Evolutionary conservation across 2,888 invertebrate species (phyloP).

Genomic region (Rhagium mordax): DNA sequence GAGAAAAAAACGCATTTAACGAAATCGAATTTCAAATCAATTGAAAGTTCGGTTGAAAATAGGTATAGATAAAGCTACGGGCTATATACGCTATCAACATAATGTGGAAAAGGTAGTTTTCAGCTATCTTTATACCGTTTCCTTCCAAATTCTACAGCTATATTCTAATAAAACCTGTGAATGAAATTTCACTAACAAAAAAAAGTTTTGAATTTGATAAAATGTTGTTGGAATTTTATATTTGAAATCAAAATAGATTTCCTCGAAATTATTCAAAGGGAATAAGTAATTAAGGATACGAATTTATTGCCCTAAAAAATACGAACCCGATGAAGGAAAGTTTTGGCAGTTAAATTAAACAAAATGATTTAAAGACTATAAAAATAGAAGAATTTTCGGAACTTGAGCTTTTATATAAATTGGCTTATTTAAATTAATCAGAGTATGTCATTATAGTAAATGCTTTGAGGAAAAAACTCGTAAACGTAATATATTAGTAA

Average conservation of each 20-base stretch:
- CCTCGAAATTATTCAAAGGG: background rate
- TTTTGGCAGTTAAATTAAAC: background rate
- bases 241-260: constrained; percentile 1
- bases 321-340: background rate
- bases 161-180: background rate
- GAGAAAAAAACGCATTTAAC: constrained; percentile 12
- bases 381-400: background rate
- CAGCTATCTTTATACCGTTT: background rate
- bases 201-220: background rate
- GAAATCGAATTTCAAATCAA: constrained; percentile 11
- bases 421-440: background rate
- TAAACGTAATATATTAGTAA: background rate
- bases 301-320: background rate
- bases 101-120: constrained; percentile 1
- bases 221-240: constrained; percentile 1
- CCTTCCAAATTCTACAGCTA: background rate
- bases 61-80: background rate
- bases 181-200: background rate
- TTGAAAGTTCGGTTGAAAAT: constrained; percentile 1
- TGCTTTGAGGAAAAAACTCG: background rate
- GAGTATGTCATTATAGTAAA: background rate
- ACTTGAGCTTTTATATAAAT: background rate
- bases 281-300: background rate
- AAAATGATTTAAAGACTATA: background rate
- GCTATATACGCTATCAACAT: background rate